Percentiles rank a stretch among this genome's conserved stretches.
Evolutionary conservation across 2,113 vertebrate species (phyloP).

Genomic region (Harpagus bidentatus): DNA sequence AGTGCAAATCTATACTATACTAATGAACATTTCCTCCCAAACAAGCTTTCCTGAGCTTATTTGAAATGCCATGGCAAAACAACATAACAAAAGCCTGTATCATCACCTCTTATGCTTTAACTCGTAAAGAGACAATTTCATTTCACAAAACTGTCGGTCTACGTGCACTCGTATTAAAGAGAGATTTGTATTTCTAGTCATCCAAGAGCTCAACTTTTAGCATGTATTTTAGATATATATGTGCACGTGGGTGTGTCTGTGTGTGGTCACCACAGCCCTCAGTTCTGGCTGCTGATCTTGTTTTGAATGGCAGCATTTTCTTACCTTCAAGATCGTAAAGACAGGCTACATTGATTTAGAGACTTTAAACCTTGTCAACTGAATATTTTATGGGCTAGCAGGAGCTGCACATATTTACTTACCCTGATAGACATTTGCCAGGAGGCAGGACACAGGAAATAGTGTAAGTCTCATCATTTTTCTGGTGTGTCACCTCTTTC

Average conservation of each 20-base stretch:
- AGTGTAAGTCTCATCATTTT: neutral
- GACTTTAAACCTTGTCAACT: neutral
- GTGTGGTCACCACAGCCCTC: neutral
- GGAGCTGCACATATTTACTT: neutral
- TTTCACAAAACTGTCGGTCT: neutral
- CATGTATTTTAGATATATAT: neutral
- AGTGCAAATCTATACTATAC: neutral
- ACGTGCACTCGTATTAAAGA: neutral
- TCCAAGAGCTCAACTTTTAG: neutral
- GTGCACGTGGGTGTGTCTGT: rapidly evolving
- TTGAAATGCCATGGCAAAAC: neutral
- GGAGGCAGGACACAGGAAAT: neutral
- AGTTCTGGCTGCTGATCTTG: neutral
- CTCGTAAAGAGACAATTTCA: neutral
- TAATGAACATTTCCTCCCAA: neutral
- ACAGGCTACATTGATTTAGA: neutral
- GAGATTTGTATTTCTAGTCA: neutral
- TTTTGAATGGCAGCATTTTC: neutral
- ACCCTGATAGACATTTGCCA: neutral
- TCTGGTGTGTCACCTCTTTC: neutral
- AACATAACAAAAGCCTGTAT: rapidly evolving
- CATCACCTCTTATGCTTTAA: neutral
- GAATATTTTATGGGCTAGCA: neutral
- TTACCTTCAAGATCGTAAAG: neutral
- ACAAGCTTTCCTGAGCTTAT: neutral